Conservation (phyloP, 2,888 invertebrate genomes). For the Oscheius sp. region DNA sequence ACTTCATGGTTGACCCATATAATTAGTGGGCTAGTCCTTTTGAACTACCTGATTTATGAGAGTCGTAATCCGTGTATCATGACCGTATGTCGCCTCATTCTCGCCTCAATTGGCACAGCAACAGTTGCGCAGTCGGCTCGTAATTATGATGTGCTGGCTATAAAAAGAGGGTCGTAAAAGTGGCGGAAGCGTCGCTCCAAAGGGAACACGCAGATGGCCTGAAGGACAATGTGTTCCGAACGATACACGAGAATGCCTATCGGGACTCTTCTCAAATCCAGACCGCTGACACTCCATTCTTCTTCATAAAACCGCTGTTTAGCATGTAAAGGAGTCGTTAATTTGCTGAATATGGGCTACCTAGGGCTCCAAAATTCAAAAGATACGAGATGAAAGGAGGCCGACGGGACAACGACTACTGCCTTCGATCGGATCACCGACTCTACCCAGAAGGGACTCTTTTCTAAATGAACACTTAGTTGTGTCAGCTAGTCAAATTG, state of each 20-base stretch:
- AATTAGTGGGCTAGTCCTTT: constrained; percentile 7
- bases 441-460: not conserved
- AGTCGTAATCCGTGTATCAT: constrained; percentile 5
- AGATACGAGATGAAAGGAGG: constrained; percentile 27
- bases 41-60: constrained; percentile 8
- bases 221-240: constrained; percentile 19
- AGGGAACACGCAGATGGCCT: constrained; percentile 36
- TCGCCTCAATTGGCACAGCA: constrained; percentile 11
- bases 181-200: constrained; percentile 32
- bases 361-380: constrained; percentile 20
- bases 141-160: constrained; percentile 36
- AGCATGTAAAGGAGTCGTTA: constrained; percentile 13
- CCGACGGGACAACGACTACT: constrained; percentile 1
- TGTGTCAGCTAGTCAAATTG: no score
- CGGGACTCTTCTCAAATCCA: not conserved
- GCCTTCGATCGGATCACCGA: constrained; percentile 4
- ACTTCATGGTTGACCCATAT: not conserved
- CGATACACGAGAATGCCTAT: not conserved
- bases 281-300: not conserved
- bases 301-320: constrained; percentile 10
- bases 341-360: constrained; percentile 27
- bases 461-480: not conserved
- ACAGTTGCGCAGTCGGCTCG: constrained; percentile 36
- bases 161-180: constrained; percentile 35
- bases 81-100: constrained; percentile 5